phyloP scores from a whole-genome alignment of 2,797 vertebrate species.

The Tachyglossus aculeatus region DNA sequence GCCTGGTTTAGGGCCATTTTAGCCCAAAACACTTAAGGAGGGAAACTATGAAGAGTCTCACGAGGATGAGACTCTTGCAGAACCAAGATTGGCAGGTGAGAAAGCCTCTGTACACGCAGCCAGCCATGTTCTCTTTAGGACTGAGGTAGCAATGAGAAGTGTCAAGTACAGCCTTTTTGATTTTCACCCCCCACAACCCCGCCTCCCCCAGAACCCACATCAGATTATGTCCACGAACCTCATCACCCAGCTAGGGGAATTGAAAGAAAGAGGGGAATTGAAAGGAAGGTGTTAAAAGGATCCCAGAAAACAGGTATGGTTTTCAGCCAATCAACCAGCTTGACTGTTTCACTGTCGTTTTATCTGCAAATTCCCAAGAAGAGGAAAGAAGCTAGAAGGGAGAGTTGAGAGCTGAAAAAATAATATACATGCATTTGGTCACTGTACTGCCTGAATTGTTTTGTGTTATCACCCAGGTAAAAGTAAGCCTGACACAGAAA shows the following conservation, averaged over 20 bases:
- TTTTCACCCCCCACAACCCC: too few relatives aligned
- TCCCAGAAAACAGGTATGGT: background rate
- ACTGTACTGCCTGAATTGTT: rapidly evolving
- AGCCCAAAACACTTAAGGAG: too few relatives aligned
- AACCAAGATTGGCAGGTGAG: too few relatives aligned
- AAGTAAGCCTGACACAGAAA: background rate
- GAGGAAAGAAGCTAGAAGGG: background rate
- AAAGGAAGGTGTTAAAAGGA: background rate
- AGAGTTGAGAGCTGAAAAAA: background rate
- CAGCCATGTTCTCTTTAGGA: too few relatives aligned
- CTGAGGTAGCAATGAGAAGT: too few relatives aligned
- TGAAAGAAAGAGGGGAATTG: background rate
- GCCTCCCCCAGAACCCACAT: too few relatives aligned
- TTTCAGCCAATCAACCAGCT: background rate
- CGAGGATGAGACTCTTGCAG: too few relatives aligned
- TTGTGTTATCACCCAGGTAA: background rate
- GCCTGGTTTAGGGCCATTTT: too few relatives aligned
- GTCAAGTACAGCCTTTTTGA: too few relatives aligned
- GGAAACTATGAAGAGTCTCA: too few relatives aligned
- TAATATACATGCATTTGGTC: too few relatives aligned
- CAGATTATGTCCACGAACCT: background rate
- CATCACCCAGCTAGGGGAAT: background rate
- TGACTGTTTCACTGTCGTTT: background rate
- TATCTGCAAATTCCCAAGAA: background rate
- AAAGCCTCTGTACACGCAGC: too few relatives aligned